These are phyloP conservation scores for Odontesthes bonariensis DNA, from an alignment of 2,113 vertebrate genomes.

Conservation along the genomic window DNA sequence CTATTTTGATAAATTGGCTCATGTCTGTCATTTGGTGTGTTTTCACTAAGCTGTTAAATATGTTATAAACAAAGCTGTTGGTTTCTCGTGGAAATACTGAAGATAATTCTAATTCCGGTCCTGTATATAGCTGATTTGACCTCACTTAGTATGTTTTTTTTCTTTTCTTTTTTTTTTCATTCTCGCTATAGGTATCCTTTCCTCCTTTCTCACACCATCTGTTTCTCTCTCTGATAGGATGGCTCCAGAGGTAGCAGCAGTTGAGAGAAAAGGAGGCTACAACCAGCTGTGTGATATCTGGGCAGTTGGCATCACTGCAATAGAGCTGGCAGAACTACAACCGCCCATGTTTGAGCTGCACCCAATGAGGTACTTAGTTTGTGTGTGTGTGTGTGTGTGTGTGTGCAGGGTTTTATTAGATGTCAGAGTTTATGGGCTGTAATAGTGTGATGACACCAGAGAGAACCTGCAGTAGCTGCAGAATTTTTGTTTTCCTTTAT, in stretches of 20 bases:
- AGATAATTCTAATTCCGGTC: neutral
- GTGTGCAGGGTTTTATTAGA: too few relatives aligned
- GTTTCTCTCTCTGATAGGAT: slow-evolving; percentile 84
- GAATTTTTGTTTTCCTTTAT: neutral
- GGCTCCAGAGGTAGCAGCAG: slow-evolving; percentile 98
- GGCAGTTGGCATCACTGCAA: slow-evolving; percentile 98
- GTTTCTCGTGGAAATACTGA: slow-evolving; percentile 3
- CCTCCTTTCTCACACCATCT: neutral
- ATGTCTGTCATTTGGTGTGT: neutral
- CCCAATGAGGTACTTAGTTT: slow-evolving; percentile 91
- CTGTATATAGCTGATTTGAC: neutral
- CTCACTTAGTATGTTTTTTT: neutral
- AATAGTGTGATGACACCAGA: neutral
- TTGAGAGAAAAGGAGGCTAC: slow-evolving; percentile 98
- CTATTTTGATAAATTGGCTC: neutral
- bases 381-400: neutral
- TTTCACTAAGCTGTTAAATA: neutral
- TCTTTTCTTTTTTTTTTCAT: neutral
- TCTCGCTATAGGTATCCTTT: neutral
- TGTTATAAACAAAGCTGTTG: too few relatives aligned
- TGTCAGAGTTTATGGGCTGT: neutral
- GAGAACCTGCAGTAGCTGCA: too few relatives aligned
- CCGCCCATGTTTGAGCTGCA: slow-evolving; percentile 99
- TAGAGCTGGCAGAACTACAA: slow-evolving; percentile 97
- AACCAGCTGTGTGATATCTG: slow-evolving; percentile 98